Conservation (phyloP, 2,797 vertebrate genomes). For the Miichthys miiuy region DNA sequence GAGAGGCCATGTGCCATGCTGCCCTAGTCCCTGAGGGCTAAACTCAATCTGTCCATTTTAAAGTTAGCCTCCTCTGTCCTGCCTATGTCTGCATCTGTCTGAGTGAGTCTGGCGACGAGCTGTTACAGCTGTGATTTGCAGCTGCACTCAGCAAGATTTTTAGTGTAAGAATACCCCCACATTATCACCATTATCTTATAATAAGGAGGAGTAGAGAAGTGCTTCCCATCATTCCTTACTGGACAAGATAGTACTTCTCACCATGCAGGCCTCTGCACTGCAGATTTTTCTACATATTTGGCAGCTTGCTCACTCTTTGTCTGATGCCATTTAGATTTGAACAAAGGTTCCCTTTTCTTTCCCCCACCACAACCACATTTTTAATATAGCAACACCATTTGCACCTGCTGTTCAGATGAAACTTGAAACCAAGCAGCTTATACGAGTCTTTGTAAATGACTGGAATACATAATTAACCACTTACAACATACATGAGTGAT, state of each 20-base stretch:
- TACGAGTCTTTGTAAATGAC: neutral
- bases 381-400: neutral
- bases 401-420: constrained; percentile 1
- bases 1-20: neutral
- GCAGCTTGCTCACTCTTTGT: neutral
- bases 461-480: neutral
- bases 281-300: neutral
- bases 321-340: constrained; percentile 7
- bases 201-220: neutral
- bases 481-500: neutral
- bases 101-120: neutral
- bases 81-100: neutral
- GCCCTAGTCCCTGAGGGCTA: constrained; percentile 24
- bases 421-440: neutral
- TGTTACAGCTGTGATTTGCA: constrained; percentile 11
- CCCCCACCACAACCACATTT: neutral
- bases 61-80: neutral
- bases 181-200: neutral
- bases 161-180: neutral
- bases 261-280: neutral
- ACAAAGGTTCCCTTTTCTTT: constrained; percentile 5
- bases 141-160: neutral
- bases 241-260: neutral
- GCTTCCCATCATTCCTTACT: neutral
- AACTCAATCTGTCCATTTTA: constrained; percentile 7